Base-by-base conservation (phyloP, 2,113 vertebrate genomes). In the Xenopus laevis region DNA sequence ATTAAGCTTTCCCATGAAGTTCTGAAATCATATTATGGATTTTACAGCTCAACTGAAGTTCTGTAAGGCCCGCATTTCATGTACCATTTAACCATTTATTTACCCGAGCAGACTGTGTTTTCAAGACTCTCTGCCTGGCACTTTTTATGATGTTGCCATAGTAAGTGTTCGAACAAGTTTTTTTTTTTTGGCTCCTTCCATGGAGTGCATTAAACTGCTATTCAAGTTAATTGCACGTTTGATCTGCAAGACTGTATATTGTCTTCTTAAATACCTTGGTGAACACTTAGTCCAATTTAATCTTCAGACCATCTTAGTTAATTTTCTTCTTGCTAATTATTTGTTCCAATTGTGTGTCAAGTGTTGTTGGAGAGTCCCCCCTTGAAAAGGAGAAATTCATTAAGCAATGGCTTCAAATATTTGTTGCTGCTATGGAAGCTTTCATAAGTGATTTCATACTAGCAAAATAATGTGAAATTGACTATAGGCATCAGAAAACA, bases 1-100 rank as follows among this genome's bases (percentile, higher is more conserved):
- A 72, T 78, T 86, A 87, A 82, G 87, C 88, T 93, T 93, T 93
- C 90, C 89, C 89, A 92, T 89, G 92, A 88, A 90, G 86, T 86
- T 83, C 81, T 81, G 83, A 90, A 91, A 91, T 91, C 79, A 88
- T 91, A 87, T 84, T 84, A 84, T 13, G 57, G 81, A 82, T 86
- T 87, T 72, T 86, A 81, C 82, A 86, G 71, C 81, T 78, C 81
- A 72, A 72, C 46, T 82, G 84, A 84, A 90, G 79, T 77, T 76
- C 80, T 81, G 82, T 77, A 72, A 75, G 84, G 79, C 81, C 77
- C 79, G 59, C 77, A 47, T 80, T 85, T 87, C 83, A 84, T 73
- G 78, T 74, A 73, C 73, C 81, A 79, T 83, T 79, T 82, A 13
- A 64, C 17, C 59, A 67, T 47, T 40, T 27, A 60, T n/a, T 13